Conservation (phyloP, 2,797 vertebrate species). For the Notamacropus eugenii region DNA sequence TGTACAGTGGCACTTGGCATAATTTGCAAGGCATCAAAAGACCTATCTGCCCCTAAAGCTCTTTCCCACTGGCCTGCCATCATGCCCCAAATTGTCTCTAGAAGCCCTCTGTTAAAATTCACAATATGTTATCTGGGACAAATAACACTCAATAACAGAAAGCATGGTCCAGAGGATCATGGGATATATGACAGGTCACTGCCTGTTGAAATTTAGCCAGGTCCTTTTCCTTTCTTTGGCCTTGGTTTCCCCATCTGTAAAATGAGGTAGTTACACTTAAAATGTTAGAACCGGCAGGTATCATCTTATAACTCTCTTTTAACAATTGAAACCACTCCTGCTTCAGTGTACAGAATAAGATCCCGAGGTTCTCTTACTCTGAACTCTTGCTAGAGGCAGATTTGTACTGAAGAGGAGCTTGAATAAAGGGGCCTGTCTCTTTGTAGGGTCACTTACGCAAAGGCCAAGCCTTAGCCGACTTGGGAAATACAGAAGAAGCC, state of each 20-base stretch:
- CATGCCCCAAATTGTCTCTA: constrained; percentile 9
- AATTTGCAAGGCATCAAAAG: constrained; percentile 12
- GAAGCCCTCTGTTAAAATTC: neutral
- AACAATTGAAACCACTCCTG: neutral
- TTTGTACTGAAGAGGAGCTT: neutral
- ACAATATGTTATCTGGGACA: constrained; percentile 4
- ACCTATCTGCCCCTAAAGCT: neutral
- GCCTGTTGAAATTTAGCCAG: constrained; percentile 20
- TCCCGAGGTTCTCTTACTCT: neutral
- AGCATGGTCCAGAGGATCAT: constrained; percentile 9
- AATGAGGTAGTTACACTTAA: constrained; percentile 31
- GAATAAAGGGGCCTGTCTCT: constrained; percentile 61
- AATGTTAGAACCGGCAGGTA: neutral
- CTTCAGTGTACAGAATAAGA: neutral
- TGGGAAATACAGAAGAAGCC: constrained; percentile 92
- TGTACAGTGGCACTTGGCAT: neutral
- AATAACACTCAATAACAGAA: neutral
- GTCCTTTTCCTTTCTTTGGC: constrained; percentile 10
- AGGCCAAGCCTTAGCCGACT: constrained; percentile 90
- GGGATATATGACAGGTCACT: neutral
- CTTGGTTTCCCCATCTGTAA: constrained; percentile 44
- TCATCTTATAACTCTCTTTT: neutral
- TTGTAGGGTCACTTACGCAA: constrained; percentile 91
- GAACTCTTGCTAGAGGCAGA: neutral
- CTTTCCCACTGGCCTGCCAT: neutral